Evolutionary conservation across 2,888 invertebrate genomes (phyloP).

Genomic region (Eilema depressum): DNA sequence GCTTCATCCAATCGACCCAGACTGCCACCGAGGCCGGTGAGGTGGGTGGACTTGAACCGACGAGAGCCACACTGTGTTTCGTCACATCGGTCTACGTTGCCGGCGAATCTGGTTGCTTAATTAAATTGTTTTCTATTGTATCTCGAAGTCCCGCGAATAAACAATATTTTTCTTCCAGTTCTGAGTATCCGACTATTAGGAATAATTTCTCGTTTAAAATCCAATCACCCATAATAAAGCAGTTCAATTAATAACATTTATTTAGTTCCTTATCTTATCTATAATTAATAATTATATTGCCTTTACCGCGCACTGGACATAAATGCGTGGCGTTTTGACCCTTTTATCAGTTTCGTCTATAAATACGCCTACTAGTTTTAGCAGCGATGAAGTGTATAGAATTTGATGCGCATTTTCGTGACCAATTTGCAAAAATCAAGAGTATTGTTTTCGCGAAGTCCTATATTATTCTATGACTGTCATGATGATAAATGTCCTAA

Average conservation of each 20-base stretch:
- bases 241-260: constrained; percentile 6
- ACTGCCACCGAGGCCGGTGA: too few species aligned
- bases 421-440: background rate
- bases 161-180: too few species aligned
- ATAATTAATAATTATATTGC: constrained; percentile 13
- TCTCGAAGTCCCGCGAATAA: too few species aligned
- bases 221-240: background rate
- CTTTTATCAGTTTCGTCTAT: constrained; percentile 22
- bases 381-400: background rate
- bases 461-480: background rate
- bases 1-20: too few species aligned
- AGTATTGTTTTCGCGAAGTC: background rate
- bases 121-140: too few species aligned
- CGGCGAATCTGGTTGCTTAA: too few species aligned
- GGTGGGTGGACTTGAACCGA: too few species aligned
- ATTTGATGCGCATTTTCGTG: background rate
- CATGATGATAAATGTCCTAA: background rate
- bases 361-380: constrained; percentile 5
- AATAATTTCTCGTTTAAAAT: background rate
- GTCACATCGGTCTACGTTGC: too few species aligned
- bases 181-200: too few species aligned
- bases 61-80: too few species aligned
- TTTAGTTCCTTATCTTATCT: constrained; percentile 15
- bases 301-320: constrained; percentile 8
- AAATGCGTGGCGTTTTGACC: constrained; percentile 20